phyloP scores from a whole-genome alignment of 2,888 invertebrate species.

The Linyphia triangularis region DNA sequence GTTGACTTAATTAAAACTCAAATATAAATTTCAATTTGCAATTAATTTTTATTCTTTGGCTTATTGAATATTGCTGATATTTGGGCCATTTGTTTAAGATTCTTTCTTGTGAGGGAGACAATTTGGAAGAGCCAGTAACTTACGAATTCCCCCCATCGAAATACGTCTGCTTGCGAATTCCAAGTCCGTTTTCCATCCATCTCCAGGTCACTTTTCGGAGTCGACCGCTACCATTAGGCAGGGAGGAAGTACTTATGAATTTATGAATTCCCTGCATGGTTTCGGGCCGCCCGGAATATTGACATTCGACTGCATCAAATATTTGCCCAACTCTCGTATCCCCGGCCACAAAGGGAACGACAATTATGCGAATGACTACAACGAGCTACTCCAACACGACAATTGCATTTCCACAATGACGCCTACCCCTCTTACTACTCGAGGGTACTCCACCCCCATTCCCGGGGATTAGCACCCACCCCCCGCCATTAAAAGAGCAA shows the following conservation, averaged over 20 bases:
- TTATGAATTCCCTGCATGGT: conserved; percentile 74
- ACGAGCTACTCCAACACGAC: conserved; percentile 73
- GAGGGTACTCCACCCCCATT: conserved; percentile 15
- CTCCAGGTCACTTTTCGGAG: conserved; percentile 46
- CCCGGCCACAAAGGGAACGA: conserved; percentile 69
- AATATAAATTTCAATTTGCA: too few species aligned
- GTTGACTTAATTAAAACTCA: too few species aligned
- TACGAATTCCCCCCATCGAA: conserved; percentile 49
- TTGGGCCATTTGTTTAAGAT: too few species aligned
- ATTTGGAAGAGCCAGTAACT: too few species aligned
- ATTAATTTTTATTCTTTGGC: too few species aligned
- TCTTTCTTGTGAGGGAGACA: too few species aligned
- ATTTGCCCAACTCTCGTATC: conserved; percentile 73
- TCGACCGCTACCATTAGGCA: conserved; percentile 59
- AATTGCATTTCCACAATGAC: conserved; percentile 75
- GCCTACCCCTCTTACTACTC: conserved; percentile 39
- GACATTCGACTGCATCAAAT: conserved; percentile 72
- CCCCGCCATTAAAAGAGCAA: conserved; percentile 67
- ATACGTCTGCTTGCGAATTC: conserved; percentile 60
- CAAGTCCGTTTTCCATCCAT: conserved; percentile 64
- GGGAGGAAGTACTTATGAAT: conserved; percentile 75
- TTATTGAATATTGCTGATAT: too few species aligned
- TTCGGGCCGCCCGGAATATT: conserved; percentile 44
- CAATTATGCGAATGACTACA: conserved; percentile 74
- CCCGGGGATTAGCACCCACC: conserved; percentile 49